Evolutionary conservation across 2,113 vertebrate species (phyloP).

Genomic region (Phyllopteryx taeniolatus): DNA sequence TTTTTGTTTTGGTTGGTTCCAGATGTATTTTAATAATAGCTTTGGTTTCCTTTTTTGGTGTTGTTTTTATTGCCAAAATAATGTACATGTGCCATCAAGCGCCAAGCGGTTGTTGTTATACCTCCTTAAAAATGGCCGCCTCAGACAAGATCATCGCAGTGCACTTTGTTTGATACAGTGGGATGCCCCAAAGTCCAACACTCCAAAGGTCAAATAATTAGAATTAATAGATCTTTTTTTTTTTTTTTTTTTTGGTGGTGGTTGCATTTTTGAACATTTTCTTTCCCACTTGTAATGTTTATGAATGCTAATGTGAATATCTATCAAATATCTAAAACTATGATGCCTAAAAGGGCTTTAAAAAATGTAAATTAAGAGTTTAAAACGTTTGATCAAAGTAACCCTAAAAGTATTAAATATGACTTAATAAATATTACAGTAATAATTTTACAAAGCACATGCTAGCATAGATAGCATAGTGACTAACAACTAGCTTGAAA

Average conservation of each 20-base stretch:
- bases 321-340: not conserved
- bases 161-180: constrained; percentile 2
- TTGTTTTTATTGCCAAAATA: constrained; percentile 44
- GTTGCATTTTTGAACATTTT: no score
- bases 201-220: not conserved
- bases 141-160: constrained; percentile 53
- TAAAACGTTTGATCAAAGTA: not conserved
- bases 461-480: not conserved
- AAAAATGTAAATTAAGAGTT: not conserved
- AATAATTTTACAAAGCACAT: not conserved
- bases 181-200: constrained; percentile 13
- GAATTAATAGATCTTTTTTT: not conserved
- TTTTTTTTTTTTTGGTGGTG: no score
- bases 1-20: constrained; percentile 26
- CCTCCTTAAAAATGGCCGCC: constrained; percentile 66
- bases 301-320: not conserved
- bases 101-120: constrained; percentile 65
- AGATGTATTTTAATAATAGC: constrained; percentile 66
- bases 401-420: not conserved
- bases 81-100: constrained; percentile 61
- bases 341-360: not conserved
- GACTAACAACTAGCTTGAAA: no score
- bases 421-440: not conserved
- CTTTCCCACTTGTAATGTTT: not conserved
- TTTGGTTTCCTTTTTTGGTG: constrained; percentile 27